Conservation (phyloP, 1,140 invertebrate genomes). For the Sinonovacula constricta region DNA sequence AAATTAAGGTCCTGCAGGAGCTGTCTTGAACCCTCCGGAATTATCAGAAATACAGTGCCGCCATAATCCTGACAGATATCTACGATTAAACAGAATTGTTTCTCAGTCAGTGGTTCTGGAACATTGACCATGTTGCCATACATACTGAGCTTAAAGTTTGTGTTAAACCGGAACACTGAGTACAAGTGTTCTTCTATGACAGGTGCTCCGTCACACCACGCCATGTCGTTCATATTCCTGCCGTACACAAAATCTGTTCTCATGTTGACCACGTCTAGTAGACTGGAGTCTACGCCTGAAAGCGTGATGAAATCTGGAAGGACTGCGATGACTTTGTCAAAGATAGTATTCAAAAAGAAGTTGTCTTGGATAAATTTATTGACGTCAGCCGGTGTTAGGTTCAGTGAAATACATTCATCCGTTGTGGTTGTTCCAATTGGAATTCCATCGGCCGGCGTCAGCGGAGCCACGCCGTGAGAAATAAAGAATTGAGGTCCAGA, state of each 20-base stretch:
- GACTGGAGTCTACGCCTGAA: background rate
- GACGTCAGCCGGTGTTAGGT: conserved; percentile 5
- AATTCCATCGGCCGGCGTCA: background rate
- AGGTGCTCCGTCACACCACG: no score
- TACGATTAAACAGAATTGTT: conserved; percentile 25
- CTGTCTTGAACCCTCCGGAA: no score
- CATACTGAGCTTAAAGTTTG: background rate
- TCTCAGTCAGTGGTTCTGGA: conserved; percentile 26
- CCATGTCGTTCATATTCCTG: background rate
- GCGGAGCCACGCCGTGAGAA: background rate
- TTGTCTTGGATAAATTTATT: background rate
- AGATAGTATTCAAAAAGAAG: conserved; percentile 15
- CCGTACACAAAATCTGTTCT: conserved; percentile 5
- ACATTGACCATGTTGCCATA: conserved; percentile 15
- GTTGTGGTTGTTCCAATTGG: background rate
- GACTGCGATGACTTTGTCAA: background rate
- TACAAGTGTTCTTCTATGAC: conserved; percentile 24
- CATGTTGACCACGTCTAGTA: conserved; percentile 16
- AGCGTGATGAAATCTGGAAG: conserved; percentile 13
- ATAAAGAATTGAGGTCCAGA: background rate
- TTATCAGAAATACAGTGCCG: no score
- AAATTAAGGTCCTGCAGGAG: background rate
- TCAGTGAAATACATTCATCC: background rate
- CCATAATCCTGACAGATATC: no score
- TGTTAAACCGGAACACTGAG: conserved; percentile 11